A percentile compares a stretch with the other conserved stretches of the same genome.
Evolutionary conservation across 2,888 invertebrate species (phyloP).

Genomic region (Agonopterix arenella): DNA sequence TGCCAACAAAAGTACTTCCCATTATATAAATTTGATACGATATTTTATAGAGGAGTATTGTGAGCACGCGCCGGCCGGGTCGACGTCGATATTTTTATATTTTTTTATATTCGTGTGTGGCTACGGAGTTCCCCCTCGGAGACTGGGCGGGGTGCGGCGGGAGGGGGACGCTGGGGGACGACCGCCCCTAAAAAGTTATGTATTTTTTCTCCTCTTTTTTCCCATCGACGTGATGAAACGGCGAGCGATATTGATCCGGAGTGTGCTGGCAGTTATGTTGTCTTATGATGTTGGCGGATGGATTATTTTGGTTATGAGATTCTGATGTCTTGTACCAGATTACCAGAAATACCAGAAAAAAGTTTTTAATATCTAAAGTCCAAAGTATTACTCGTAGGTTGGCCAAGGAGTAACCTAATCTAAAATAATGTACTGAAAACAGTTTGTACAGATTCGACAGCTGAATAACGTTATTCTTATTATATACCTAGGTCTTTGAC

Average conservation of each 20-base stretch:
- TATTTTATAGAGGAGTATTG: conserved; percentile 55
- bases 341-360: too few species aligned
- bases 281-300: too few species aligned
- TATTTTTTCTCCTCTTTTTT: conserved; percentile 75
- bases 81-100: conserved; percentile 41
- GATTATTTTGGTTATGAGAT: too few species aligned
- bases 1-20: conserved; percentile 57
- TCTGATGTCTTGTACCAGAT: too few species aligned
- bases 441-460: too few species aligned
- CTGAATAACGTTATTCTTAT: too few species aligned
- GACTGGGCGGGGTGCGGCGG: conserved; percentile 19
- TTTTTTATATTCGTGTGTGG: conserved; percentile 45
- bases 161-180: conserved; percentile 37
- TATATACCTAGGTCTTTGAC: too few species aligned
- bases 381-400: too few species aligned
- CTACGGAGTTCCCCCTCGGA: conserved; percentile 6
- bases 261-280: conserved; percentile 28
- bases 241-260: conserved; percentile 67
- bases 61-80: conserved; percentile 57
- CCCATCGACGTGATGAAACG: conserved; percentile 72
- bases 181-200: conserved; percentile 75
- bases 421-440: too few species aligned
- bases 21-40: conserved; percentile 70
- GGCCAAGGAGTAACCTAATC: too few species aligned
- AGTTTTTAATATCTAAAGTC: too few species aligned